Percentiles rank a stretch among this genome's conserved stretches.
Evolutionary conservation across 35 echinoderm and acorn worm species (phyloP).

Genomic region (Apostichopus japonicus): DNA sequence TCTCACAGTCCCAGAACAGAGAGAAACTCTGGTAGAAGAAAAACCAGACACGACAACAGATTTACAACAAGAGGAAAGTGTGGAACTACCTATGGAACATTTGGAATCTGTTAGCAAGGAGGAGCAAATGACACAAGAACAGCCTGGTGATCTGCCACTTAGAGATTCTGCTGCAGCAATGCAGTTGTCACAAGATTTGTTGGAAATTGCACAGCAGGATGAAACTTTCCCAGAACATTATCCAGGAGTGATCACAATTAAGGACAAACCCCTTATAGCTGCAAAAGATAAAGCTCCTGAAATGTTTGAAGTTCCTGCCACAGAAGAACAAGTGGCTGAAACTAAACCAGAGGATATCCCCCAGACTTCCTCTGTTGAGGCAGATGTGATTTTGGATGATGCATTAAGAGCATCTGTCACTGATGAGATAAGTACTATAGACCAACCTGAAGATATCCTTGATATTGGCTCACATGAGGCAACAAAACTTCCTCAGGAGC

Average conservation of each 20-base stretch:
- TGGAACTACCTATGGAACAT: neutral
- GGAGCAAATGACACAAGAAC: neutral
- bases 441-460: conserved; percentile 21
- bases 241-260: neutral
- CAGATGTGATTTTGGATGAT: neutral
- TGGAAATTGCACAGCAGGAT: too few relatives aligned
- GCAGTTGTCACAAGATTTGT: too few relatives aligned
- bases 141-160: too few relatives aligned
- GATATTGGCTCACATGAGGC: neutral
- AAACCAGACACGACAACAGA: conserved; percentile 36
- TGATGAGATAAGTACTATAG: neutral
- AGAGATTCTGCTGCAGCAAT: too few relatives aligned
- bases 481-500: conserved; percentile 4
- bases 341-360: neutral
- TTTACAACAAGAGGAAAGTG: neutral
- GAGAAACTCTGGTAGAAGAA: conserved; percentile 18
- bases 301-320: neutral
- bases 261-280: neutral
- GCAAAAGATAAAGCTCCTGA: neutral
- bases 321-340: conserved; percentile 28
- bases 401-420: neutral
- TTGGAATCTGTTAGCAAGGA: neutral
- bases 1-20: neutral
- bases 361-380: neutral
- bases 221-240: too few relatives aligned